A percentile compares a stretch with the other conserved stretches of the same genome.
These are phyloP conservation scores for Vanessa cardui DNA, from an alignment of 2,888 invertebrate genomes.

Conservation along the genomic window DNA sequence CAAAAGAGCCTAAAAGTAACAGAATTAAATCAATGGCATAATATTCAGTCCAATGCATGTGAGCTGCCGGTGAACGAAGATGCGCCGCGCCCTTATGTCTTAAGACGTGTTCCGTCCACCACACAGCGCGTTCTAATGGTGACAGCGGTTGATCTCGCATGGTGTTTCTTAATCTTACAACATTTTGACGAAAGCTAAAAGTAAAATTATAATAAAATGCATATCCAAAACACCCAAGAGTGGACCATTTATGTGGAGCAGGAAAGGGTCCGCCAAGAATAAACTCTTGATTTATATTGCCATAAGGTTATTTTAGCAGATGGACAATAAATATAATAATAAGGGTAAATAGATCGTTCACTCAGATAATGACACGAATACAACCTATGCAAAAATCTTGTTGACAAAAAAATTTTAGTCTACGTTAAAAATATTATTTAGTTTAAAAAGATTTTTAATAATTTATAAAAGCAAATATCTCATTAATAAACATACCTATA, in stretches of 20 bases:
- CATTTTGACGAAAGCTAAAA: slow-evolving; percentile 42
- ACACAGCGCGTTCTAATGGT: slow-evolving; percentile 41
- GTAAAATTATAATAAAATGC: neutral
- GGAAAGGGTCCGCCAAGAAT: no score
- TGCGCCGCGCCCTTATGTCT: slow-evolving; percentile 41
- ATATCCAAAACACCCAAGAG: no score
- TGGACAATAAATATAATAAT: no score
- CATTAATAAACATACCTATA: slow-evolving; percentile 32
- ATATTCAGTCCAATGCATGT: slow-evolving; percentile 39
- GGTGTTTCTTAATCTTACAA: slow-evolving; percentile 32
- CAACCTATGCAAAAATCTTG: no score
- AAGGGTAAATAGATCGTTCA: no score
- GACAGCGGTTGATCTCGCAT: slow-evolving; percentile 41
- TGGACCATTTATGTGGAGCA: no score
- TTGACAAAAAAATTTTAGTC: no score
- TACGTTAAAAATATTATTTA: neutral
- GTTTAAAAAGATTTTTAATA: no score
- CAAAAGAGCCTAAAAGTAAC: slow-evolving; percentile 1
- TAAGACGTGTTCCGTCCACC: slow-evolving; percentile 47
- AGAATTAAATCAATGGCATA: slow-evolving; percentile 28
- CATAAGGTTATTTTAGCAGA: no score
- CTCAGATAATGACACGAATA: no score
- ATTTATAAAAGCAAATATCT: no score
- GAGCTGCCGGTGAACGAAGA: slow-evolving; percentile 38
- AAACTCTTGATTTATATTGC: no score